Conservation (phyloP, 35 echinoderm and acorn worm species). For the Strongylocentrotus purpuratus region DNA sequence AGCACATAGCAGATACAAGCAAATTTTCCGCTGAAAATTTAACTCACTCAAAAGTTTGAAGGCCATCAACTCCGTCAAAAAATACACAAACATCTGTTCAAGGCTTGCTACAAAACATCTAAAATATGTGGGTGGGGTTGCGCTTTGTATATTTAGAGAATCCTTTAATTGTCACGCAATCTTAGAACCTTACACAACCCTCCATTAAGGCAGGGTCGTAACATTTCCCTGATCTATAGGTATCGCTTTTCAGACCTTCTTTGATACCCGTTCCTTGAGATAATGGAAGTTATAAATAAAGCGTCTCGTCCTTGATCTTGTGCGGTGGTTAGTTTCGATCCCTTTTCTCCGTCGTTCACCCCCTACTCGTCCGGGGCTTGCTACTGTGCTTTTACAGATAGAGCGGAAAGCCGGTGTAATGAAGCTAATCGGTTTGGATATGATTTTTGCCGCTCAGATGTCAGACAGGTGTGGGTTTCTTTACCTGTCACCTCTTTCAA, state of each 20-base stretch:
- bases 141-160: background rate
- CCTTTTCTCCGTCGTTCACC: background rate
- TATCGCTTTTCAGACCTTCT: background rate
- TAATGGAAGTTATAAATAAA: constrained; percentile 12
- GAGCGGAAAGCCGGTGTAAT: background rate
- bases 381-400: background rate
- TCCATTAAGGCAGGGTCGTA: background rate
- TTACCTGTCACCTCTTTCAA: background rate
- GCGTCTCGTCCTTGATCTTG: background rate
- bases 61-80: background rate
- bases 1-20: too few species aligned
- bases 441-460: background rate
- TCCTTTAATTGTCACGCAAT: background rate
- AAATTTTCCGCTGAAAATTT: too few species aligned
- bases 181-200: background rate
- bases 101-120: background rate
- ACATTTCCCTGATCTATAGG: background rate
- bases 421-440: background rate
- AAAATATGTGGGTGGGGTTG: background rate
- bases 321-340: background rate
- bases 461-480: background rate
- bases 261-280: background rate
- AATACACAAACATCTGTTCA: background rate
- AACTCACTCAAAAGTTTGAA: background rate
- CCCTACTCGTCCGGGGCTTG: background rate